Percentiles rank a stretch among this genome's conserved stretches.
These are phyloP conservation scores for Procambarus virginalis DNA, from an alignment of 1,140 invertebrate species.

Conservation along the genomic window DNA sequence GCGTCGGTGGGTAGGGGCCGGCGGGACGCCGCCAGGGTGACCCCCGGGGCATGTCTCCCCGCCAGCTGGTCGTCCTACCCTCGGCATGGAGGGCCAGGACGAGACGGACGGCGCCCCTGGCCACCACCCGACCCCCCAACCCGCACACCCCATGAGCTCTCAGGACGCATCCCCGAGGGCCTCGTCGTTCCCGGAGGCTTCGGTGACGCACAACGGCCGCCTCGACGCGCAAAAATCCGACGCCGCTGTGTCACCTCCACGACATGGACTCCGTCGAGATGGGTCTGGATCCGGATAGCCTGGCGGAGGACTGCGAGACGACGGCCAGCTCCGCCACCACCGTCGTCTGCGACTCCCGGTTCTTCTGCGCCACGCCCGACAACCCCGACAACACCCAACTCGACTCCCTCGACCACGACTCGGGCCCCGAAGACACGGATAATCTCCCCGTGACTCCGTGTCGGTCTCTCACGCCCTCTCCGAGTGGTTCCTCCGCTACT, in stretches of 20 bases:
- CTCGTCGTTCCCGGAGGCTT: not conserved
- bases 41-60: not conserved
- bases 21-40: not conserved
- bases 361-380: slow-evolving; percentile 33
- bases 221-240: not conserved
- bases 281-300: slow-evolving; percentile 16
- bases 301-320: slow-evolving; percentile 29
- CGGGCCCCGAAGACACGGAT: not conserved
- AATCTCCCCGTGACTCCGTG: not conserved
- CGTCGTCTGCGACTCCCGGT: slow-evolving; percentile 28
- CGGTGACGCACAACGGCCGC: slow-evolving; percentile 15
- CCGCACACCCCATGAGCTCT: not conserved
- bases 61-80: slow-evolving; percentile 3
- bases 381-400: not conserved
- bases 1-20: not conserved
- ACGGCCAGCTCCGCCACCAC: slow-evolving; percentile 27
- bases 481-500: no score
- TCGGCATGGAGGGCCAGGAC: slow-evolving; percentile 52
- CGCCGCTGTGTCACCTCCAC: not conserved
- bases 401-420: slow-evolving; percentile 21
- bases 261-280: slow-evolving; percentile 16
- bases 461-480: no score
- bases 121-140: slow-evolving; percentile 12
- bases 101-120: slow-evolving; percentile 24
- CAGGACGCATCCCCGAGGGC: not conserved